Base-by-base conservation (phyloP, 2,888 invertebrate species). In the Rhingia campestris region DNA sequence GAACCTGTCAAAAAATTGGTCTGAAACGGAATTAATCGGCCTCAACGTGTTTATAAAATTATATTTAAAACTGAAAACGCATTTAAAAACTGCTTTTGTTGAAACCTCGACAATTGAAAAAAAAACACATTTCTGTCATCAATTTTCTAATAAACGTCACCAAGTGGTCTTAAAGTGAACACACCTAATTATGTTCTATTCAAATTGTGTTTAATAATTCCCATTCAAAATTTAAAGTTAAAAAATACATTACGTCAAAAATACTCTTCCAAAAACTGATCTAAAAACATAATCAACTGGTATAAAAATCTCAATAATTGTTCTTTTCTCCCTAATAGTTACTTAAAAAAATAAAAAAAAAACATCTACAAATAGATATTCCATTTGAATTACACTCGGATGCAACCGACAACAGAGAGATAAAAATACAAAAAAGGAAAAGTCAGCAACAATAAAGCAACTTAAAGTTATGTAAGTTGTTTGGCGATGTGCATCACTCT, bases 401-500 rank as follows among this genome's bases (percentile, higher is more conserved):
- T 66, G 58, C 77, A 77, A 67, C 54, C 67, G n/a, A 10, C 10
- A n/a, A 32, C 41, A 56, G 30, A 56, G 63, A 33, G 35, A 43
- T 14, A 49, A 6, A 33, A 51, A 7, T 14, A 51, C 39, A 10
- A 14, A 43, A 72, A 45, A 45, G 51, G 49, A 53, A 37, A 33
- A 41, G 4, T 12, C 14, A 58, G 9, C 63, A 32, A 30, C 58
- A 69, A 51, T 66, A 64, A 75, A 63, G 76, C 76, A 56, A 56
- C 47, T 61, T 35, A 7, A 47, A 66, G 79, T 84, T 84, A 84
- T 80, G 84, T 84, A 84, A 84, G 84, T 79, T 80, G 74, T 74
- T 73, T 84, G 69, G 74, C 69, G 79, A 75, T 75, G 84, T 84
- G 84, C 84, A 84, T 84, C 80, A 80, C 69, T 84, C 84, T 76